Conservation (phyloP, 2,888 invertebrate species). For the Lycia hirtaria region DNA sequence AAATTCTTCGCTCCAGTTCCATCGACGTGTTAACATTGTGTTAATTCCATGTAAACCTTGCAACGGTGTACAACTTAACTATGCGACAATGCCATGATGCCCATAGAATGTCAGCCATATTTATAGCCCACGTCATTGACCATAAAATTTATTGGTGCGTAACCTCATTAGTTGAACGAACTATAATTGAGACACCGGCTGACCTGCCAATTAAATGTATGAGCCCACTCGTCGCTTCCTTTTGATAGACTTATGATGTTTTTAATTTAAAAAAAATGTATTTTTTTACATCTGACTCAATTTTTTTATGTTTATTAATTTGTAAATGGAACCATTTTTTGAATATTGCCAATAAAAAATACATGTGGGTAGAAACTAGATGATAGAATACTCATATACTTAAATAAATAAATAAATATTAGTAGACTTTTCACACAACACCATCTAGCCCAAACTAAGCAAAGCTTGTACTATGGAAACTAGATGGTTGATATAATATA, state of each 20-base stretch:
- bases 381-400: too few relatives aligned
- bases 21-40: neutral
- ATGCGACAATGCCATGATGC: slow-evolving; percentile 32
- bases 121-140: slow-evolving; percentile 54
- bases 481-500: too few relatives aligned
- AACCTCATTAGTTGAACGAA: slow-evolving; percentile 80
- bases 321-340: too few relatives aligned
- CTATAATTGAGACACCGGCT: slow-evolving; percentile 83
- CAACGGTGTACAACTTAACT: slow-evolving; percentile 5
- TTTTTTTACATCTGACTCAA: too few relatives aligned
- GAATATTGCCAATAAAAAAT: too few relatives aligned
- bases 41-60: slow-evolving; percentile 14
- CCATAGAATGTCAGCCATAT: slow-evolving; percentile 39
- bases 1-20: slow-evolving; percentile 15
- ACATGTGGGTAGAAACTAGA: too few relatives aligned
- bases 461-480: too few relatives aligned
- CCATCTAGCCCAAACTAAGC: too few relatives aligned
- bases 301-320: too few relatives aligned
- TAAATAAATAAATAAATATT: too few relatives aligned
- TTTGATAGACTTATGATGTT: slow-evolving; percentile 6
- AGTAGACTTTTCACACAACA: too few relatives aligned
- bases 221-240: slow-evolving; percentile 44
- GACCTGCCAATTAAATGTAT: slow-evolving; percentile 80
- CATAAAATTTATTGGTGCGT: slow-evolving; percentile 66
- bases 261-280: too few relatives aligned